Base-by-base conservation (phyloP, 2,113 vertebrate species). In the Loxodonta africana region DNA sequence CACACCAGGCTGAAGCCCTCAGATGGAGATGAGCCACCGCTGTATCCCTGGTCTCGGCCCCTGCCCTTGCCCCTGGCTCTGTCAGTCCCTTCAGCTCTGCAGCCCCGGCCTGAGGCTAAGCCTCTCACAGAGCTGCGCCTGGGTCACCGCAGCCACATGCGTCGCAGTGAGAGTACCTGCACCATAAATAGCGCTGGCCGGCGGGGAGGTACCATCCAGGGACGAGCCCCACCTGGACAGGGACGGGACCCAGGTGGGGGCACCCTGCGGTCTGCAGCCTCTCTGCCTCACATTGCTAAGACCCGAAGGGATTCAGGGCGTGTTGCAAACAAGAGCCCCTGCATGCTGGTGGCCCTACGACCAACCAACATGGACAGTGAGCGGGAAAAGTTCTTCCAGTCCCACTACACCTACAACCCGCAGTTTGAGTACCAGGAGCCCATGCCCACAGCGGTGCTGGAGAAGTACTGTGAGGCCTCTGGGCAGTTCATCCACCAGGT, bases 401-500 rank as follows among this genome's bases (percentile, higher is more conserved):
- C 99, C 8, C 97, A 98, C 94, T 99, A 99, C 95, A 98, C 99
- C 77, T 99, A 99, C 80, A 99, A 99, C 88, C 99, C 99, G 7
- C 99, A 99, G 99, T 99, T 99, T 69, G 98, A 99, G 94, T 99
- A 99, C 82, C 93, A 98, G 0, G 98, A 99, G 95, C 99, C 99
- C 0, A 97, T 99, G 95, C 99, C 99, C 5, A 98, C 95, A 23
- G 98, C 98, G 1, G 99, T 99, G 77, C 96, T 99, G 98, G 99
- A 99, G 46, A 99, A 99, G 95, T 99, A 99, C 98, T 95, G 97
- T 1, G 98, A 99, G 71, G 99, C 99, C 28, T 99, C 99, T 0
- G 99, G 98, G 60, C 99, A 99, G 85, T 99, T 99, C 98, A 99
- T 99, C 6, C 95, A 98, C 5, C 99, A 99, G 99, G 99, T 99